A percentile compares a stretch with the other conserved stretches of the same genome.
Evolutionary conservation across 2,797 vertebrate genomes (phyloP).

Genomic region (Sternotherus odoratus): DNA sequence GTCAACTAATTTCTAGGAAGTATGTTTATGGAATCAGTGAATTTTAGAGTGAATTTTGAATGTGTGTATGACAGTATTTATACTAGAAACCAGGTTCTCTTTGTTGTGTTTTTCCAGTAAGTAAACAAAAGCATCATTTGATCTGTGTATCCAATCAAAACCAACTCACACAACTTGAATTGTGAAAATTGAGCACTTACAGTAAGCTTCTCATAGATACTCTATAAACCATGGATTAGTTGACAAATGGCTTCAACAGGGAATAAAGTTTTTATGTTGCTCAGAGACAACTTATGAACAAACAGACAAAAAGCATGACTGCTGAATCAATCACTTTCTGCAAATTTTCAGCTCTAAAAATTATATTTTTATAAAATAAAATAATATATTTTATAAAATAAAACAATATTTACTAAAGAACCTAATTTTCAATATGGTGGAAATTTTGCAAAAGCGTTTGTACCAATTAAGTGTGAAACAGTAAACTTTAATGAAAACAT

Average conservation of each 20-base stretch:
- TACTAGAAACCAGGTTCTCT: not conserved
- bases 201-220: not conserved
- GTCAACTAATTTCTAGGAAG: not conserved
- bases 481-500: not conserved
- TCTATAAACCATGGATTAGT: not conserved
- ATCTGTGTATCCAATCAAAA: not conserved
- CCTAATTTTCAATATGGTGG: not conserved
- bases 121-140: not conserved
- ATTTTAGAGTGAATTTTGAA: not conserved
- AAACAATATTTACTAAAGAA: not conserved
- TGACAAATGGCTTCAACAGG: not conserved
- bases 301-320: not conserved
- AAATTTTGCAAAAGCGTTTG: not conserved
- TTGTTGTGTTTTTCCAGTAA: not conserved
- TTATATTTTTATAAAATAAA: too few species aligned
- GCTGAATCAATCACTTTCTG: not conserved
- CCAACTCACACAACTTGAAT: not conserved
- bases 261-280: not conserved
- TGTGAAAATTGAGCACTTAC: not conserved
- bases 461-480: not conserved
- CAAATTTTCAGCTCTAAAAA: not conserved
- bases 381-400: too few species aligned
- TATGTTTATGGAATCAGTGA: not conserved
- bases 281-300: not conserved
- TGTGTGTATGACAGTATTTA: not conserved